Evolutionary conservation across 2,888 invertebrate genomes (phyloP), one percentile per base, ranked within the genome.

Genomic region (Pecten maximus): DNA sequence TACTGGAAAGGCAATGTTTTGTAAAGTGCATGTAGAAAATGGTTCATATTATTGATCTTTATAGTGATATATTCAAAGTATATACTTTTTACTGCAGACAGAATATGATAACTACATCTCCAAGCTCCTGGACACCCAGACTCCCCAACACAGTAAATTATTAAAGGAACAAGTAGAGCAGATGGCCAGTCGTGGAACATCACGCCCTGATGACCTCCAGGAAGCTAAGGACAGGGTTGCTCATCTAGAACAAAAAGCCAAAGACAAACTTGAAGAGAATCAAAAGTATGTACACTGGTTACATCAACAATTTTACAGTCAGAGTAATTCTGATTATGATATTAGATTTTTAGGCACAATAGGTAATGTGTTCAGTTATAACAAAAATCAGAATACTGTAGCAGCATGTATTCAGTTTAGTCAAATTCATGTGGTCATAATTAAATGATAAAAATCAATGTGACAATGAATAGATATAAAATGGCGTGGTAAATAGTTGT

Each of bases 81-180:
- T 28, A 74, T 74, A 8, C 4, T 28, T 8, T 74, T 40, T 89
- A 19, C 91, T 92, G 28, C 93, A 96, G 96, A 93, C 94, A 19
- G 96, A 96, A 92, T 96, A 96, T 94, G 96, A 96, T 92, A 94
- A 94, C 91, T 96, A 96, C 92, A 94, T 96, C 48, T 93, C 95
- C 35, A 94, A 93, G 87, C 91, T 96, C 88, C 93, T 96, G 90
- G 96, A 96, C 91, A 94, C 94, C 88, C 96, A 96, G 89, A 94
- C 95, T 0, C 94, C 94, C 4, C 95, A 96, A 90, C 95, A 96
- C 91, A 94, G 93, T 91, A 92, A 94, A 40, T 89, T 96, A 40
- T 92, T 96, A 50, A 91, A 95, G 23, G 95, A 95, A 40, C 96
- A 96, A 91, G 95, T 96, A 40, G 94, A 95, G 35, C 95, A 96